Evolutionary conservation across 2,888 invertebrate genomes (phyloP).

Genomic region (Mantis religiosa): DNA sequence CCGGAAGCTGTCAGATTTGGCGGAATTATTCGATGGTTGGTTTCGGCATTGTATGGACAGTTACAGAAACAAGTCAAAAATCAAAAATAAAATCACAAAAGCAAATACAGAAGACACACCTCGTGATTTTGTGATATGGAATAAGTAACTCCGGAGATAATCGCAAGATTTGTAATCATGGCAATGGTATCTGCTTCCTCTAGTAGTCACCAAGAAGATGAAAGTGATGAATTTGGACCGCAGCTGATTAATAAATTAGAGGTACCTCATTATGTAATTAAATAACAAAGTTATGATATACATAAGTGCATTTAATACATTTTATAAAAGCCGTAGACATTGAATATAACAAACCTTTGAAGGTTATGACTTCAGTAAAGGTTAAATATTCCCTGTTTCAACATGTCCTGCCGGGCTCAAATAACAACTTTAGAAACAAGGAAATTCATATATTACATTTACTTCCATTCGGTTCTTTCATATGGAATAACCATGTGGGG

Average conservation of each 20-base stretch:
- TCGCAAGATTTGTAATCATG: neutral
- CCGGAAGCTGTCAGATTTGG: neutral
- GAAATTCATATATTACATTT: no score
- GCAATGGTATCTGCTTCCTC: constrained; percentile 50
- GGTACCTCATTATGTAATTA: constrained; percentile 45
- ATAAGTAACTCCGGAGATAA: neutral
- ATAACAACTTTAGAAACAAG: no score
- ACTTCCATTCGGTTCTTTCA: no score
- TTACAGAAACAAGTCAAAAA: neutral
- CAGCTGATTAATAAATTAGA: constrained; percentile 67
- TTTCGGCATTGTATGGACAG: neutral
- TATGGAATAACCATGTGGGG: no score
- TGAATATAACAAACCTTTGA: no score
- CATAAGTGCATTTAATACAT: no score
- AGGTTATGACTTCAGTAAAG: no score
- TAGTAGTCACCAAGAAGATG: constrained; percentile 48
- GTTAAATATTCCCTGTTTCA: no score
- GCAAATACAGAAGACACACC: neutral
- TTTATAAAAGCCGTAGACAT: no score
- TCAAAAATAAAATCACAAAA: no score
- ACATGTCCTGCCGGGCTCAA: no score
- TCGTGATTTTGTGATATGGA: neutral
- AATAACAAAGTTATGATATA: neutral
- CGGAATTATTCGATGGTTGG: neutral
- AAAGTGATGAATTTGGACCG: constrained; percentile 67